Base-by-base conservation (phyloP, 2,113 vertebrate species). In the Bufo bufo region DNA sequence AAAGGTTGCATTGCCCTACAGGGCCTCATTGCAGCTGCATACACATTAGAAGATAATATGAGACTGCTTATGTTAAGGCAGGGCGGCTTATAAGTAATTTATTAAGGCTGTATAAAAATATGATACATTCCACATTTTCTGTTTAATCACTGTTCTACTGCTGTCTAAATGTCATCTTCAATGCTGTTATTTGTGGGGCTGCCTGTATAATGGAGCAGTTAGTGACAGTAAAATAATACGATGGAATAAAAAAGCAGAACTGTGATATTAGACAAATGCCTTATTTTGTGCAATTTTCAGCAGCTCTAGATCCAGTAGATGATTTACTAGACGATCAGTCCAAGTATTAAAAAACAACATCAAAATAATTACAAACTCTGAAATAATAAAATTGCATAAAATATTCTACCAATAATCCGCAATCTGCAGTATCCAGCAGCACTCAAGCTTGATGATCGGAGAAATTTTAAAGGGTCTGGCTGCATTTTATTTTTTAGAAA, bases 141-240 rank as follows among this genome's bases (percentile, higher is more conserved):
- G 77, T 50, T 56, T 52, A 78, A 78, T 56, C 49, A 56, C 49
- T 56, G 50, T 78, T 78, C 50, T 49, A 75, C 72, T 50, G 49
- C 77, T 78, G 49, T 78, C 77, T 56, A 78, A 56, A 78, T 56
- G 50, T 78, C 50, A 56, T 78, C 77, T 78, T 56, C 77, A 78
- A 23, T 54, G 50, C 77, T 14, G 77, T 56, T 78, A 78, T 78
- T 52, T 54, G 50, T n/a, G 77, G 56, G 50, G 49, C 50, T 12
- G 77, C 19, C 77, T n/a, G 72, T 75, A 75, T 50, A 75, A 75
- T 45, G 72, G 19, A 50, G 72, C 45, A 75, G 72, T 75, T 75
- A 75, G 72, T 50, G 72, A 75, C 72, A 50, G 72, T 75, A 50
- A 75, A 75, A 75, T 78, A n/a, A 52, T 78, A 78, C 23, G 77